Evolutionary conservation across 2,113 vertebrate species (phyloP).

Genomic region (Gadus chalcogrammus): DNA sequence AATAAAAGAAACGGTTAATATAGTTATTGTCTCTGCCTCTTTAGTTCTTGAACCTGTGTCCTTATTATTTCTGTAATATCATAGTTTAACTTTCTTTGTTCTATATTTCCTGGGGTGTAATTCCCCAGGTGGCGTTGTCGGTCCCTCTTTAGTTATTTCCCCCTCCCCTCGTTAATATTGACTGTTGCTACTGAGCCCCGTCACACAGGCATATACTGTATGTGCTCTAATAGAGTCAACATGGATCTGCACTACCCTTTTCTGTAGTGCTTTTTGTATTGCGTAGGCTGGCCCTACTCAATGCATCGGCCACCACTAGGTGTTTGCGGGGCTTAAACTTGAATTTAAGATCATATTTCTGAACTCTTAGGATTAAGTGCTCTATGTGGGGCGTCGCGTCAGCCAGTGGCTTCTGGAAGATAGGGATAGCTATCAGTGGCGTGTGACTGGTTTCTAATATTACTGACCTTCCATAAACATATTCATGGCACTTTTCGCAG

Average conservation of each 20-base stretch:
- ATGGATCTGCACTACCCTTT: neutral
- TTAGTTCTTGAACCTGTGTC: no score
- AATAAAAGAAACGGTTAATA: no score
- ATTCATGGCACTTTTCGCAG: neutral
- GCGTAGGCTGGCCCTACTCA: neutral
- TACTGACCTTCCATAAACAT: neutral
- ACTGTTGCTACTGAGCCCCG: no score
- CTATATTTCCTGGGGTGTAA: no score
- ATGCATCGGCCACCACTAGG: neutral
- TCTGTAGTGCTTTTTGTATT: neutral
- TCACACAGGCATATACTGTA: no score
- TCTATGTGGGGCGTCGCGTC: slow-evolving; percentile 5
- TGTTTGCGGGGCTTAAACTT: slow-evolving; percentile 21
- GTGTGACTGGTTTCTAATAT: neutral
- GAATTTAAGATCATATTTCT: slow-evolving; percentile 27
- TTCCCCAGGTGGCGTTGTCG: no score
- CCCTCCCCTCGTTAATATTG: no score
- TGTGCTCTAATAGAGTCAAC: no score
- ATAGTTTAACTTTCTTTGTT: no score
- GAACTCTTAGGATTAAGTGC: slow-evolving; percentile 19
- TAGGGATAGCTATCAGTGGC: neutral
- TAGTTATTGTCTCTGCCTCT: no score
- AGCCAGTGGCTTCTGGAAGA: neutral
- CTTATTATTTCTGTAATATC: no score
- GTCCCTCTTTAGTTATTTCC: no score